Evolutionary conservation across 37 sponge, comb jelly and placozoan species (phyloP).

Genomic region (Aplysina aerophoba): DNA sequence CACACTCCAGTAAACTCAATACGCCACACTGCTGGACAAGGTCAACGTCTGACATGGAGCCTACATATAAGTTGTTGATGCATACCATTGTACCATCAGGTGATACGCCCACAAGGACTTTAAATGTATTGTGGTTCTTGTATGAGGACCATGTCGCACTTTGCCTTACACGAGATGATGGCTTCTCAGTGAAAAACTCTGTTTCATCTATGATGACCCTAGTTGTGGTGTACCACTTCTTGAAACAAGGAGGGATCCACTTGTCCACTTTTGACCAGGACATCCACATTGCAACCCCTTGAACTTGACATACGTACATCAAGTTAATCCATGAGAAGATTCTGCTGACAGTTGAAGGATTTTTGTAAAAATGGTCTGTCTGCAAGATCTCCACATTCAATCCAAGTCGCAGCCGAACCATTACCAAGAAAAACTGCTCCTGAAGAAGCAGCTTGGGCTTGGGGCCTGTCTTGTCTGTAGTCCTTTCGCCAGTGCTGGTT

Average conservation of each 20-base stretch:
- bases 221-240: conserved; percentile 21
- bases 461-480: conserved; percentile 8
- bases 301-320: conserved; percentile 52
- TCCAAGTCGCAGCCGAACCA: conserved; percentile 21
- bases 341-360: conserved; percentile 30
- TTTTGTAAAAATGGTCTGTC: neutral
- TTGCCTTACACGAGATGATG: conserved; percentile 41
- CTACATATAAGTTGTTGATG: conserved; percentile 7
- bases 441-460: neutral
- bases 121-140: conserved; percentile 44
- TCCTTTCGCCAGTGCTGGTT: conserved; percentile 12
- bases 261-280: conserved; percentile 14
- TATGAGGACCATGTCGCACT: conserved; percentile 42
- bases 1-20: conserved; percentile 18
- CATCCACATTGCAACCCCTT: conserved; percentile 32
- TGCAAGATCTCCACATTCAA: conserved; percentile 29
- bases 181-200: conserved; percentile 45
- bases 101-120: conserved; percentile 45
- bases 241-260: conserved; percentile 26
- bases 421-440: conserved; percentile 15
- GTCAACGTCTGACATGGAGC: conserved; percentile 19
- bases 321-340: conserved; percentile 40
- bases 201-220: conserved; percentile 36
- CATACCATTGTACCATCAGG: conserved; percentile 20
- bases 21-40: conserved; percentile 13